phyloP scores from a whole-genome alignment of 1,140 invertebrate genomes.

The Drosophila murphyi region DNA sequence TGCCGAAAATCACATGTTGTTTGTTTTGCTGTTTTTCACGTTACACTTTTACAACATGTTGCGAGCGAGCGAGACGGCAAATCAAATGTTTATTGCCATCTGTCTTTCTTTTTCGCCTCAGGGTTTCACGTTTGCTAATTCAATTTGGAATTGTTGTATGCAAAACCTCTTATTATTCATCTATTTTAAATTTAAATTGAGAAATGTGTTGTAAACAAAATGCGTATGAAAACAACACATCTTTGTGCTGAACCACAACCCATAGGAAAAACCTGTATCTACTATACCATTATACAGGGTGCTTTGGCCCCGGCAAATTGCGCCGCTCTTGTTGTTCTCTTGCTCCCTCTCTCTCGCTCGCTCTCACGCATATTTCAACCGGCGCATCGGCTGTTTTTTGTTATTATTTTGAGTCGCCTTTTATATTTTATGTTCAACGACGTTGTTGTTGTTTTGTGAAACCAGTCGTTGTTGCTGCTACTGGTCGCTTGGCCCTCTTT shows the following conservation, averaged over 20 bases:
- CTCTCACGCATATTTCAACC: slow-evolving; percentile 50
- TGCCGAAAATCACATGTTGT: slow-evolving; percentile 80
- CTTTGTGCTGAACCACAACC: slow-evolving; percentile 30
- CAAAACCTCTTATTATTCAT: not conserved
- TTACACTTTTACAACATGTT: slow-evolving; percentile 51
- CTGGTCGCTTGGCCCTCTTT: slow-evolving; percentile 43
- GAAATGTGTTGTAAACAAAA: slow-evolving; percentile 46
- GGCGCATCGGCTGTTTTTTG: slow-evolving; percentile 75
- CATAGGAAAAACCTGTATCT: slow-evolving; percentile 60
- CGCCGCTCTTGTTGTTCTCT: slow-evolving; percentile 16
- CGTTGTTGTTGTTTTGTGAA: slow-evolving; percentile 56
- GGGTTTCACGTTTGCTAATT: not conserved
- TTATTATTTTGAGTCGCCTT: slow-evolving; percentile 68
- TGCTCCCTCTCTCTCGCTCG: slow-evolving; percentile 22
- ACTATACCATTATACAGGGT: slow-evolving; percentile 50
- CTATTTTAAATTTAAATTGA: not conserved
- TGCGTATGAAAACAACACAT: slow-evolving; percentile 55
- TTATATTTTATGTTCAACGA: slow-evolving; percentile 29
- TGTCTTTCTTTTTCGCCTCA: not conserved
- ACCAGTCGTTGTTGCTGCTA: slow-evolving; percentile 66
- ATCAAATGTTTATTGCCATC: slow-evolving; percentile 22
- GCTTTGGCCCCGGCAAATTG: slow-evolving; percentile 35
- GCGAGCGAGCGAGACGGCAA: slow-evolving; percentile 31
- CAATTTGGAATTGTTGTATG: not conserved
- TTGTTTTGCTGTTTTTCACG: slow-evolving; percentile 62